Percentiles rank a stretch among this genome's conserved stretches.
phyloP scores from a whole-genome alignment of 2,797 vertebrate genomes.

The Poecile montanus region DNA sequence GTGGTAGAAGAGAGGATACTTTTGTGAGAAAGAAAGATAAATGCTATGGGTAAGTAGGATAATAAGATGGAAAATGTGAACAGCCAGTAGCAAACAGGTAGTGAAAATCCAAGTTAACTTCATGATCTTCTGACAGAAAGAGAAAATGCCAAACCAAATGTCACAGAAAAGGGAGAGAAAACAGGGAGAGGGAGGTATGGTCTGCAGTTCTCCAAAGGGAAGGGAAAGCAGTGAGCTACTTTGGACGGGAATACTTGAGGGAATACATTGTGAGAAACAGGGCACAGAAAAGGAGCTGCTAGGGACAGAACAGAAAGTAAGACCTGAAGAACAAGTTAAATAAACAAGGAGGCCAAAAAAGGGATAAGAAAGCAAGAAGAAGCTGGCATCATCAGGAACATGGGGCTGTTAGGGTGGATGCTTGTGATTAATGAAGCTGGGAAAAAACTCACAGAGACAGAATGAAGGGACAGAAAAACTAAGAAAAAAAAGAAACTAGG shows the following conservation, averaged over 20 bases:
- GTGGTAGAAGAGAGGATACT: neutral
- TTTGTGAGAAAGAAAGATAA: neutral
- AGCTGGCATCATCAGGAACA: neutral
- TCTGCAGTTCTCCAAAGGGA: neutral
- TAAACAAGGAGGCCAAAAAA: neutral
- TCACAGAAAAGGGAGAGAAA: neutral
- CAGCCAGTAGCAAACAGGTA: neutral
- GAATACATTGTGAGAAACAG: neutral
- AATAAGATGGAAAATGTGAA: neutral
- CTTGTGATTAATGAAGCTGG: neutral
- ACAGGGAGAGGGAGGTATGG: neutral
- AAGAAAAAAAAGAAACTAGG: neutral
- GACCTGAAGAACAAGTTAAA: neutral
- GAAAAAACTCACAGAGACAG: neutral
- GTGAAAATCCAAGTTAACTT: neutral
- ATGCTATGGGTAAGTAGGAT: neutral
- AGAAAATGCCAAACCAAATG: neutral
- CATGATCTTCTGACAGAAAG: neutral
- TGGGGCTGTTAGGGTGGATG: neutral
- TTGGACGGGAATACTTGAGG: neutral
- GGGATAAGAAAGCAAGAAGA: neutral
- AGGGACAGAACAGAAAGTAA: neutral
- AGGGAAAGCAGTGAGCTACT: neutral
- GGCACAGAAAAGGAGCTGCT: neutral
- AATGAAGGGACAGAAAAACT: neutral